A percentile compares a stretch with the other conserved stretches of the same genome.
Conservation (phyloP, 2,113 vertebrate genomes). For the Notiomystis cincta region DNA sequence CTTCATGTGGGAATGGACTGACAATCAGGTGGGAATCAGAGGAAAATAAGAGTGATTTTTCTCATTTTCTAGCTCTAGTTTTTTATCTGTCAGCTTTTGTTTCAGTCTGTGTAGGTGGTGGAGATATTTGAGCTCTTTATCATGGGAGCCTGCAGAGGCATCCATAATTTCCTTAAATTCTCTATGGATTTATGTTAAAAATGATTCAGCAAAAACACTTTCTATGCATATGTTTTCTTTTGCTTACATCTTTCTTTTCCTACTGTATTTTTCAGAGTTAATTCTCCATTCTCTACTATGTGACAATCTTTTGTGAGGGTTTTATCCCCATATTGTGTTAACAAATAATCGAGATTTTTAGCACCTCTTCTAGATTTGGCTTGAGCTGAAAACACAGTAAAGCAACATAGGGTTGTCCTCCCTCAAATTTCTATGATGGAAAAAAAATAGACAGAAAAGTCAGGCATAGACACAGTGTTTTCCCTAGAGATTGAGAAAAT, state of each 20-base stretch:
- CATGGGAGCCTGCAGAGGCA: background rate
- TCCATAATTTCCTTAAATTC: background rate
- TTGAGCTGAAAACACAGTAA: background rate
- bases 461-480: background rate
- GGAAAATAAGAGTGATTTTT: background rate
- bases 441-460: background rate
- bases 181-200: background rate
- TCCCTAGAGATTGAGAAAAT: background rate
- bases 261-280: background rate
- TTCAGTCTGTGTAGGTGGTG: background rate
- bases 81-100: background rate
- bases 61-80: background rate
- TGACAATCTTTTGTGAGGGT: background rate
- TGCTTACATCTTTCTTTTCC: background rate
- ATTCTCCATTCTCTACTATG: background rate
- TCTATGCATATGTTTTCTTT: background rate
- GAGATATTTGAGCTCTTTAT: background rate
- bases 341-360: background rate
- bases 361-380: background rate
- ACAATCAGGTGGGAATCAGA: background rate
- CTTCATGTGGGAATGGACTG: background rate
- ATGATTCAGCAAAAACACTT: background rate
- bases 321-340: background rate
- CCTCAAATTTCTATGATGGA: background rate
- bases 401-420: background rate